Conservation (phyloP, 2,888 invertebrate species). For the Chrysolina americana region DNA sequence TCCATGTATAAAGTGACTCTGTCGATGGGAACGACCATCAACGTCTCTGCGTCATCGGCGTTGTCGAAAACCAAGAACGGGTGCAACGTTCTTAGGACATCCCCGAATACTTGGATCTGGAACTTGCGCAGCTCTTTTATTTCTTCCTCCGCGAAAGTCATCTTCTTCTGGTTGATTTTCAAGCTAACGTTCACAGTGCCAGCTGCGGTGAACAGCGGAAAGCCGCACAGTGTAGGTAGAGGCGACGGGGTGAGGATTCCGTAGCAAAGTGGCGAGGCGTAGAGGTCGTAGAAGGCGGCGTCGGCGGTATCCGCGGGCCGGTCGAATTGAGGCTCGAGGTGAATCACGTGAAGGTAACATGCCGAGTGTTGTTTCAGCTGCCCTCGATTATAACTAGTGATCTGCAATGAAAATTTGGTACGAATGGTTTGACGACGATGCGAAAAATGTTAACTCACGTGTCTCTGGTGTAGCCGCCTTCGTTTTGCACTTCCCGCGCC, state of each 20-base stretch:
- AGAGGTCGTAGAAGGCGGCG: conserved; percentile 72
- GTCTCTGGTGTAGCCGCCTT: conserved; percentile 65
- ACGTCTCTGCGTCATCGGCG: conserved; percentile 69
- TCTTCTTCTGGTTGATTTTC: conserved; percentile 70
- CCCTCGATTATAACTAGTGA: conserved; percentile 51
- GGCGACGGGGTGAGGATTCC: conserved; percentile 76
- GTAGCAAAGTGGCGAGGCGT: conserved; percentile 72
- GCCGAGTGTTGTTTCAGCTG: conserved; percentile 61
- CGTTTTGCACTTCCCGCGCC: conserved; percentile 59
- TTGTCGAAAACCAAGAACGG: conserved; percentile 73
- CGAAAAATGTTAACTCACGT: conserved; percentile 72
- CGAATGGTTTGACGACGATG: too few relatives aligned
- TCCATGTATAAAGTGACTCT: conserved; percentile 71
- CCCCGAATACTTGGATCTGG: conserved; percentile 82
- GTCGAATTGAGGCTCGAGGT: conserved; percentile 72
- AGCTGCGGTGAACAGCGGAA: conserved; percentile 82
- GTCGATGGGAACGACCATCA: conserved; percentile 70
- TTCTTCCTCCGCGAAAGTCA: conserved; percentile 70
- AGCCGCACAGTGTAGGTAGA: conserved; percentile 76
- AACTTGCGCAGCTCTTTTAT: conserved; percentile 75
- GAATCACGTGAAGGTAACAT: conserved; percentile 74
- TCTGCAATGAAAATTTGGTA: conserved; percentile 51
- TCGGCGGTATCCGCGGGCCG: conserved; percentile 70
- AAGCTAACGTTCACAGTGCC: conserved; percentile 75
- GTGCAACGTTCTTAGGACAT: conserved; percentile 78